Base-by-base conservation (phyloP, 2,888 invertebrate species). In the Acleris literana region DNA sequence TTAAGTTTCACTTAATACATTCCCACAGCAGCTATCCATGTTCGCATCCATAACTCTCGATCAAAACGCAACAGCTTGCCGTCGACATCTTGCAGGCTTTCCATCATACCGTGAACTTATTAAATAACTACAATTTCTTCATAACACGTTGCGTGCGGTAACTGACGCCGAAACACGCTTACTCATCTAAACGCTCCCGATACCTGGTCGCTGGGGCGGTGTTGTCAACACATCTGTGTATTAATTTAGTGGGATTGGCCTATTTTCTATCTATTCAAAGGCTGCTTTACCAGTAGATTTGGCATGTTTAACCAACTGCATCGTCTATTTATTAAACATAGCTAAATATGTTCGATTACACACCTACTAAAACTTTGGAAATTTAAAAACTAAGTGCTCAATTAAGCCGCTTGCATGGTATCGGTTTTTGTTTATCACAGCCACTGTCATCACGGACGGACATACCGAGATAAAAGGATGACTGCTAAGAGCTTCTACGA, bases 401-500 rank as follows among this genome's bases (percentile, higher is more conserved):
- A 39, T 20, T 55, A 11, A 43, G 49, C 63, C 44, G 39, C 62
- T 61, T 58, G 63, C 63, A 63, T 54, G 13, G 13, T 54, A 59
- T 54, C 25, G 22, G 43, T 66, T 66, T 66, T 52, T 39, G 44
- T 56, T 62, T 46, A 73, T 76, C 73, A 76, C 72, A 70, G 74
- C 81, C 76, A 77, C 74, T 75, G 73, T 72, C 68, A 77, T 79
- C 72, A 71, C 68, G 68, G 75, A 77, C 71, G 71, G 75, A 72
- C 70, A 64, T 71, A 64, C 68, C 71, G 76, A 83, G 81, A 85
- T 84, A 84, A 87, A 83, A 80, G 79, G 74, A 79, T 75, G 80
- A 76, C 78, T 79, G 77, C 77, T 76, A 77, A 78, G 77, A 73
- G 78, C 78, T 87, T 86, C 87, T 86, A 83, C 82, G 85, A 86